These are phyloP conservation scores for Dascillus cervinus DNA, from an alignment of 2,888 invertebrate species.

Conservation along the genomic window DNA sequence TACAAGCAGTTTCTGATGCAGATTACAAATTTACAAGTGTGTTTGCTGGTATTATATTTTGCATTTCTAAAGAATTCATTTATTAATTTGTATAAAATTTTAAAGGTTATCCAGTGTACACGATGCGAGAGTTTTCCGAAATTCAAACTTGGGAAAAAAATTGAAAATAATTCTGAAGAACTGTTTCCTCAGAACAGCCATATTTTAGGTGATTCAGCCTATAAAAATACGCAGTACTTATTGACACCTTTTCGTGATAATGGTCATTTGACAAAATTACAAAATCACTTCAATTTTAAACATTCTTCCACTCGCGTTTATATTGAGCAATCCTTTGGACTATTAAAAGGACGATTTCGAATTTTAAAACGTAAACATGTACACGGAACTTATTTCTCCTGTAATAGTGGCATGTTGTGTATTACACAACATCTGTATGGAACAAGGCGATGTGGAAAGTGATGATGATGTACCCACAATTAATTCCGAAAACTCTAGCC, in stretches of 20 bases:
- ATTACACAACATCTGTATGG: conserved; percentile 17
- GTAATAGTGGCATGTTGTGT: conserved; percentile 15
- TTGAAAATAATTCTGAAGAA: conserved; percentile 1
- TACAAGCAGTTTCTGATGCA: neutral
- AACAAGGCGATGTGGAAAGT: conserved; percentile 7
- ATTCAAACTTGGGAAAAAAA: conserved; percentile 3
- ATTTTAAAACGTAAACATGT: conserved; percentile 16
- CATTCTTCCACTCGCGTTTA: conserved; percentile 12
- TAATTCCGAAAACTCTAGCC: neutral
- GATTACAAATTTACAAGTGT: neutral
- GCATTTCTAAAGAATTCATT: neutral
- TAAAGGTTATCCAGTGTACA: conserved; percentile 2
- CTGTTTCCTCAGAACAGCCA: conserved; percentile 3
- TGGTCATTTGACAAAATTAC: conserved; percentile 6
- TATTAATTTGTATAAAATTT: neutral
- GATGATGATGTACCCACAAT: conserved; percentile 2
- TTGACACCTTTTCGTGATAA: conserved; percentile 10
- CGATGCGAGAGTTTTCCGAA: conserved; percentile 4
- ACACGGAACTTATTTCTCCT: conserved; percentile 9
- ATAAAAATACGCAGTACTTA: conserved; percentile 6
- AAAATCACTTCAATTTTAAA: conserved; percentile 12
- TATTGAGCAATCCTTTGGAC: conserved; percentile 17
- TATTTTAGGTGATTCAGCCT: conserved; percentile 6
- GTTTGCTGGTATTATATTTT: neutral
- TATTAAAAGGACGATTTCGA: conserved; percentile 17